These are phyloP conservation scores for Tachycineta bicolor DNA, from an alignment of 2,113 vertebrate species.

Conservation along the genomic window DNA sequence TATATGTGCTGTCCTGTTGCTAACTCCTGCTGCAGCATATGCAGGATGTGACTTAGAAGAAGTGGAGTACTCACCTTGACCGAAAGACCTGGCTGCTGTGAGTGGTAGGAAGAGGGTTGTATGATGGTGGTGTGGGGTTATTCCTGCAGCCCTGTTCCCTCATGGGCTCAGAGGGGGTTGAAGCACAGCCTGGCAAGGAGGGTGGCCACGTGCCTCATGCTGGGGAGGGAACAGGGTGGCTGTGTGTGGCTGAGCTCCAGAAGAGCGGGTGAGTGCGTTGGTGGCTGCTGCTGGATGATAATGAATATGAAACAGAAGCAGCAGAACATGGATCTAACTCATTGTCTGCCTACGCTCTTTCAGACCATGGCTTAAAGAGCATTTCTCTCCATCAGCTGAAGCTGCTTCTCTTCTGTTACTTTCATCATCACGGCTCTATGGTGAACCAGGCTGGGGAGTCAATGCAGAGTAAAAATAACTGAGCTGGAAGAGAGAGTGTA, in stretches of 20 bases:
- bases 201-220: accelerated
- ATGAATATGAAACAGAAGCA: slow-evolving; percentile 30
- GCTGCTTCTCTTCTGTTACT: neutral
- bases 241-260: neutral
- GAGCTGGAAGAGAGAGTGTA: neutral
- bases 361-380: neutral
- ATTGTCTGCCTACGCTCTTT: neutral
- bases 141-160: neutral
- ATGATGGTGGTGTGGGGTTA: accelerated
- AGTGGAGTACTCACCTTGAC: neutral
- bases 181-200: neutral
- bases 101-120: neutral
- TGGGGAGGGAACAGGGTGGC: neutral
- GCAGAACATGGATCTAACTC: slow-evolving; percentile 28
- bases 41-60: neutral
- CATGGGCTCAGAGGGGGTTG: accelerated
- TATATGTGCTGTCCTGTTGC: neutral
- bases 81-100: accelerated
- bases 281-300: slow-evolving; percentile 30
- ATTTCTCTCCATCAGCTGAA: slow-evolving; percentile 6
- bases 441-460: neutral
- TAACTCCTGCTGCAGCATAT: accelerated
- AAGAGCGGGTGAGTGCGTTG: neutral
- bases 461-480: neutral
- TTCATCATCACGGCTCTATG: neutral